These are phyloP conservation scores for Pristionchus maxplancki DNA, from an alignment of 2,888 invertebrate genomes.

Conservation along the genomic window DNA sequence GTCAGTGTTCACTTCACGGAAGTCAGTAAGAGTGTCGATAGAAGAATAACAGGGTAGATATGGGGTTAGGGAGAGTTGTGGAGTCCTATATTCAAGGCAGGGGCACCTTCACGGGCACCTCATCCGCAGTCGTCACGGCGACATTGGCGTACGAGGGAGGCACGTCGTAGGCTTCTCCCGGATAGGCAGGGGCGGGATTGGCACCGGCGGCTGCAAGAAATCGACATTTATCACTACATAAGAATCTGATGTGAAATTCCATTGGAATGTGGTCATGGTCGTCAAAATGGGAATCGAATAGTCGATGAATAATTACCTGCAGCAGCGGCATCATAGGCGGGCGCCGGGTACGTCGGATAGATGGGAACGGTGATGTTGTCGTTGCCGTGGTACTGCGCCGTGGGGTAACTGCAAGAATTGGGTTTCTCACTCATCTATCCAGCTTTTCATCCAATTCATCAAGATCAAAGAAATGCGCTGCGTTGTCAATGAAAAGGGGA, in stretches of 20 bases:
- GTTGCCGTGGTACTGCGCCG: conserved; percentile 33
- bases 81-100: not conserved
- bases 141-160: conserved; percentile 11
- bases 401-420: conserved; percentile 25
- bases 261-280: no score
- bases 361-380: conserved; percentile 39
- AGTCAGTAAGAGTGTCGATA: no score
- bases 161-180: not conserved
- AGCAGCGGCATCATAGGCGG: conserved; percentile 11
- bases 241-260: no score
- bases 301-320: not conserved
- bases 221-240: not conserved
- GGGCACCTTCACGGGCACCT: conserved; percentile 39
- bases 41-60: no score
- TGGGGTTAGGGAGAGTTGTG: not conserved
- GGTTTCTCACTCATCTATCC: not conserved
- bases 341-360: conserved; percentile 29
- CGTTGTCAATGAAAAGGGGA: no score
- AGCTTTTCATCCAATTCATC: not conserved
- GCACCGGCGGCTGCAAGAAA: not conserved
- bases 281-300: not conserved
- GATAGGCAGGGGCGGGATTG: conserved; percentile 3
- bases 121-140: not conserved
- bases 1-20: not conserved
- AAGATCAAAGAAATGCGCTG: not conserved